Evolutionary conservation across 2,797 vertebrate species (phyloP).

Genomic region (Enteromius radiatus): DNA sequence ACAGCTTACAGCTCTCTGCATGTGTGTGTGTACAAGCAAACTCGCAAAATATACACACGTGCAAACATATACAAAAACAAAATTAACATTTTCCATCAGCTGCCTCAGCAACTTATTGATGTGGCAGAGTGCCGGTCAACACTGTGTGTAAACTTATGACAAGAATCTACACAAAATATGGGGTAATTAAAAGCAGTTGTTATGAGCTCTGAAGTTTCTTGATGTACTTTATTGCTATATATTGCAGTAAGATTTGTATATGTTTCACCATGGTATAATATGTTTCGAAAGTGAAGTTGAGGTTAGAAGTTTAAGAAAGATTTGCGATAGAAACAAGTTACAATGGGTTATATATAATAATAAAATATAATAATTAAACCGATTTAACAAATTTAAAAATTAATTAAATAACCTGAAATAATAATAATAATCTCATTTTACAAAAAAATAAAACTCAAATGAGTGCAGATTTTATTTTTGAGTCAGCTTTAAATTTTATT

Average conservation of each 20-base stretch:
- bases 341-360: neutral
- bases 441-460: neutral
- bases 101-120: neutral
- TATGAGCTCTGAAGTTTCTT: neutral
- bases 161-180: neutral
- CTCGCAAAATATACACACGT: slow-evolving; percentile 14
- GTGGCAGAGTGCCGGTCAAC: neutral
- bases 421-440: neutral
- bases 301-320: neutral
- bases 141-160: neutral
- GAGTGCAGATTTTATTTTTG: neutral
- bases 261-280: neutral
- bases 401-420: neutral
- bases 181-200: neutral
- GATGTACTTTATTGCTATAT: neutral
- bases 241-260: neutral
- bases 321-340: slow-evolving; percentile 6
- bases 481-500: neutral
- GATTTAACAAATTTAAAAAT: neutral
- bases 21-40: slow-evolving; percentile 4
- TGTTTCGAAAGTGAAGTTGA: neutral
- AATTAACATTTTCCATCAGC: slow-evolving; percentile 31
- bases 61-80: slow-evolving; percentile 30
- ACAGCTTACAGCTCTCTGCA: slow-evolving; percentile 3
- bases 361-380: neutral